Evolutionary conservation across 2,797 vertebrate genomes (phyloP).

Genomic region (Yasuhikotakia modesta): DNA sequence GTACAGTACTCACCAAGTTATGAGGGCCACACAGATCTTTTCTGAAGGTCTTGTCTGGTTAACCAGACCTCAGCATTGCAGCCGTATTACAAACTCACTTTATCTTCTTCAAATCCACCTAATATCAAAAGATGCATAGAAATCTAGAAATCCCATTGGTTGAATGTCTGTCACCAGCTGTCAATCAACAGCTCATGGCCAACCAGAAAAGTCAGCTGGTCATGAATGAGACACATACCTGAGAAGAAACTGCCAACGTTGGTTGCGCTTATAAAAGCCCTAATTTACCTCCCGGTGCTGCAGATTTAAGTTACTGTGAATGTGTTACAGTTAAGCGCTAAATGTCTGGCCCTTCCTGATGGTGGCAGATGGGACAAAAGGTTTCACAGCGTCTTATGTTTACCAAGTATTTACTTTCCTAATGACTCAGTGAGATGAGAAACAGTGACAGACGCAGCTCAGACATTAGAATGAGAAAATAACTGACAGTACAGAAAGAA

Average conservation of each 20-base stretch:
- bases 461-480: neutral
- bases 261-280: neutral
- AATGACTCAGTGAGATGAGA: conserved; percentile 9
- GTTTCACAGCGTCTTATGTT: conserved; percentile 36
- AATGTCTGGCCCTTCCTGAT: neutral
- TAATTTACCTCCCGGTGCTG: conserved; percentile 10
- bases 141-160: neutral
- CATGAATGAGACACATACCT: neutral
- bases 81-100: neutral
- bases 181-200: neutral
- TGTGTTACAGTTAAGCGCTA: conserved; percentile 26
- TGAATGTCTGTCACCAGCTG: neutral
- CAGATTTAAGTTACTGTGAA: conserved; percentile 29
- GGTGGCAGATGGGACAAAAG: conserved; percentile 39
- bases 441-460: neutral
- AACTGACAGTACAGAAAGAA: neutral
- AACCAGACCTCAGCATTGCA: neutral
- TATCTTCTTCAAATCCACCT: neutral
- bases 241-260: conserved; percentile 7
- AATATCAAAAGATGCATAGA: no score
- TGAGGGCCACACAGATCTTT: neutral
- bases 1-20: neutral
- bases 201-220: neutral
- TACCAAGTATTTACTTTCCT: conserved; percentile 37
- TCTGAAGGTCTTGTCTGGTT: neutral